Evolutionary conservation across 2,113 vertebrate species (phyloP).

Genomic region (Phylloscopus whistleri): DNA sequence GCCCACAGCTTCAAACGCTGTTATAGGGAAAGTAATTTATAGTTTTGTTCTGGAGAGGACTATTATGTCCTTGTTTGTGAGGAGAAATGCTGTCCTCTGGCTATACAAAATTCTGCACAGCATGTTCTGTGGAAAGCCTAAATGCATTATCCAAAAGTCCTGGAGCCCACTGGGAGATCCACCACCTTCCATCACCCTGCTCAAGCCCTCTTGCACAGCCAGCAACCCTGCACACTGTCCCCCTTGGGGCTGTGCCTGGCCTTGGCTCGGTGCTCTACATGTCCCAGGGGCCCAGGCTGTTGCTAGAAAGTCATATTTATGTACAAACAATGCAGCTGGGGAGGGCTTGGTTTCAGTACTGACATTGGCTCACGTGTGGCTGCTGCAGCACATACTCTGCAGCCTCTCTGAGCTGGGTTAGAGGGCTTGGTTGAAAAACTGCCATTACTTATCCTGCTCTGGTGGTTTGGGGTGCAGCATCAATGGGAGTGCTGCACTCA

Average conservation of each 20-base stretch:
- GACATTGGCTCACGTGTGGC: fast-evolving
- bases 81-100: not conserved
- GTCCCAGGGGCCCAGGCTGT: not conserved
- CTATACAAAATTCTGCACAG: not conserved
- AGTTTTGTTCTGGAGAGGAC: not conserved
- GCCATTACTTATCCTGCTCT: not conserved
- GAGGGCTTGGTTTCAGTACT: not conserved
- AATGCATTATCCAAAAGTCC: not conserved
- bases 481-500: not conserved
- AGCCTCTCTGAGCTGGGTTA: not conserved
- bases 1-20: not conserved
- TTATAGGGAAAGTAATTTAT: not conserved
- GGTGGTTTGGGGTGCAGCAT: not conserved
- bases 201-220: not conserved
- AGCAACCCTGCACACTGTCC: not conserved
- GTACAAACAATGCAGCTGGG: not conserved
- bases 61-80: not conserved
- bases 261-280: not conserved
- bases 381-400: fast-evolving
- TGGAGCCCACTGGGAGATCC: not conserved
- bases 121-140: not conserved
- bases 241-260: not conserved
- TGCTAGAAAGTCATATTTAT: not conserved
- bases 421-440: not conserved
- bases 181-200: not conserved